phyloP scores from a whole-genome alignment of 2,797 vertebrate species.

The Ctenopoma multispine region DNA sequence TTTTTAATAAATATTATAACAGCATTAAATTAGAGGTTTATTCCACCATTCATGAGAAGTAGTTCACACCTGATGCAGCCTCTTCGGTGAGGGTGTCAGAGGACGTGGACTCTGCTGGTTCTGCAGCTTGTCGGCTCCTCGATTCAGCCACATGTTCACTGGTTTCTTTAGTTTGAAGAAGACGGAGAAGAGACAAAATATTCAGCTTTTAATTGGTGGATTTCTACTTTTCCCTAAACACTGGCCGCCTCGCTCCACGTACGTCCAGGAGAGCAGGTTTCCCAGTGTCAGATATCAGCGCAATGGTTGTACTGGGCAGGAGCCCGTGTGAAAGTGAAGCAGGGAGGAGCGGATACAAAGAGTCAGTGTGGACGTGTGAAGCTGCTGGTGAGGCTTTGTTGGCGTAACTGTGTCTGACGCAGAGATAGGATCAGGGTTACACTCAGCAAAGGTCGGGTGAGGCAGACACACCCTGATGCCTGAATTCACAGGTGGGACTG shows the following conservation, averaged over 20 bases:
- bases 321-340: not conserved
- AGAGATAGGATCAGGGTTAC: slow-evolving; percentile 7
- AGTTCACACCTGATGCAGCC: slow-evolving; percentile 35
- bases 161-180: slow-evolving; percentile 9
- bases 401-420: not conserved
- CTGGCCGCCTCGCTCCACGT: too few species aligned
- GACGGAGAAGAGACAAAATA: not conserved
- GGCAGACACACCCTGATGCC: not conserved
- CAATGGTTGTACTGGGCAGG: slow-evolving; percentile 7
- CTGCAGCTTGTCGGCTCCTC: slow-evolving; percentile 12
- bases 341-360: slow-evolving; percentile 16
- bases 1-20: too few species aligned
- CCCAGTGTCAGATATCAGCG: not conserved
- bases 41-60: too few species aligned
- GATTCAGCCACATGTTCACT: not conserved
- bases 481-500: slow-evolving; percentile 2
- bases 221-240: too few species aligned
- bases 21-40: not conserved
- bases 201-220: too few species aligned
- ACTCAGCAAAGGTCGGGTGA: not conserved
- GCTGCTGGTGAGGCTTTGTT: not conserved
- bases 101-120: not conserved
- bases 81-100: not conserved
- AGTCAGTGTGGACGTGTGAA: not conserved
- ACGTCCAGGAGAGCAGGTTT: too few species aligned